Conservation (phyloP, 2,113 vertebrate genomes). For the Ciconia stormi region DNA sequence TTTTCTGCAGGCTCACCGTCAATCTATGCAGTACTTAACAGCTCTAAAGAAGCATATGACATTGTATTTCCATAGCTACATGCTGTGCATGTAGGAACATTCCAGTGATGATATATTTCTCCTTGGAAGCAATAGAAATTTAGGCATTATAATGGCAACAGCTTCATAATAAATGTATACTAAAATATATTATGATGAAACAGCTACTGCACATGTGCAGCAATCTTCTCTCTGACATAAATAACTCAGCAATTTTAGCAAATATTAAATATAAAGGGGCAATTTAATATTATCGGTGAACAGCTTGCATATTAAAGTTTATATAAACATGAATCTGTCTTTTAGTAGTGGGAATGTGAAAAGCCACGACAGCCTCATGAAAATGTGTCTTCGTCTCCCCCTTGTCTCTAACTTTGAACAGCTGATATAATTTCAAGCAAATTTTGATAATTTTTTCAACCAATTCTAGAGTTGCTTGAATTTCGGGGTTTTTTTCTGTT, state of each 20-base stretch:
- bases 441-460: neutral
- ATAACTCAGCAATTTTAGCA: slow-evolving; percentile 24
- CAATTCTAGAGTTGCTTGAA: neutral
- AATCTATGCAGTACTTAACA: neutral
- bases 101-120: neutral
- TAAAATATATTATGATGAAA: neutral
- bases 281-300: slow-evolving; percentile 23
- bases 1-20: neutral
- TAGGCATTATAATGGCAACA: neutral
- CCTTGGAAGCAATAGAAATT: slow-evolving; percentile 12
- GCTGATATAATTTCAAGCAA: neutral
- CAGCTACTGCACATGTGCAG: neutral
- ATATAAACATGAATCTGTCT: slow-evolving; percentile 34
- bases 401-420: neutral
- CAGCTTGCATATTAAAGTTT: slow-evolving; percentile 47
- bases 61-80: slow-evolving; percentile 24
- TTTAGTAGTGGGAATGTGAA: neutral
- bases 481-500: neutral
- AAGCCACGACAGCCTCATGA: neutral
- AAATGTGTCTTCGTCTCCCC: neutral
- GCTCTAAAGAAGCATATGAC: neutral
- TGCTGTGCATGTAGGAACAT: neutral
- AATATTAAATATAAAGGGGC: slow-evolving; percentile 29
- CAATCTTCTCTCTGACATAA: neutral
- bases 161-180: neutral